Evolutionary conservation across 2,113 vertebrate genomes (phyloP), one percentile per base, ranked within the genome.

Genomic region (Tapirus terrestris): DNA sequence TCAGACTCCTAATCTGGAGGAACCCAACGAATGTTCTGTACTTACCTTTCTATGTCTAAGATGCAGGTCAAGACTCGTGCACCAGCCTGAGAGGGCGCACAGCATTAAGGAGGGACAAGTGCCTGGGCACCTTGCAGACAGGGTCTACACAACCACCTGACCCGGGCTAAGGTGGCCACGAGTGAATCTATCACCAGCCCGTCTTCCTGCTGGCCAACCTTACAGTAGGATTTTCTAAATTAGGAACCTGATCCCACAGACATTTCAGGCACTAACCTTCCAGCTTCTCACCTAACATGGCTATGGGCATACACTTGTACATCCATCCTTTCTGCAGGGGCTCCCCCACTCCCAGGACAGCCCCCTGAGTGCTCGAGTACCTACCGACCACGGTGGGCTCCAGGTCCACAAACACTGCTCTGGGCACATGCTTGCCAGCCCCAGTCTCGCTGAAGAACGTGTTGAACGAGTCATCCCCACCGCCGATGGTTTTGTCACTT

Each of bases 361-460:
- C 51, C 12, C 51, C 51, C 51, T 14, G 51, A 53, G 51, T 53
- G 51, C 14, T 13, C 14, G 51, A 20, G 68, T 92, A 98, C 99
- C 7, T 98, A 99, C 99, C 99, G 4, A 99, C 99, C 58, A 99
- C 99, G 0, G 99, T 99, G 17, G 99, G 99, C 89, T 99, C 99
- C 80, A 99, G 98, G 98, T 99, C 99, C 39, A 99, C 99, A 97
- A 99, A 99, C 96, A 99, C 99, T 25, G 99, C 99, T 92, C 99
- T 98, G 18, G 99, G 99, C 95, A 99, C 98, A 0, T 99, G 99
- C 97, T 99, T 99, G 87, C 99, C 99, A n/a, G 99, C 99, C 83
- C 99, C 99, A 0, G 99, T 99, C 97, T 99, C 99, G 18, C 99
- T 99, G 98, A 99, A 99, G 98, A 99, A 99, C 12, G 99, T 99